Evolutionary conservation across 2,113 vertebrate species (phyloP).

Genomic region (Lutjanus erythropterus): DNA sequence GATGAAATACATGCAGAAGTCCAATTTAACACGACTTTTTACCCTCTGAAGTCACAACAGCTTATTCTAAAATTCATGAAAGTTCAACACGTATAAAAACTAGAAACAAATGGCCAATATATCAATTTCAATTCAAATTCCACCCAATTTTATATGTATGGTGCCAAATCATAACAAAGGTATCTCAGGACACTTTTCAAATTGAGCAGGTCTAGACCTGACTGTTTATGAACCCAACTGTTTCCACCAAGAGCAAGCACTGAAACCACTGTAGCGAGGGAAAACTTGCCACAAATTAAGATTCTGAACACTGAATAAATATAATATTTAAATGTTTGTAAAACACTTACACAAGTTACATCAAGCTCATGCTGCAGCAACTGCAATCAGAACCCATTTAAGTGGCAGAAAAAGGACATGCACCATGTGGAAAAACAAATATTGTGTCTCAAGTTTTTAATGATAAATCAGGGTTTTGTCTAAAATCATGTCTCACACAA

Average conservation of each 20-base stretch:
- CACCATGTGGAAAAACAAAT: neutral
- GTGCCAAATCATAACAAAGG: too few relatives aligned
- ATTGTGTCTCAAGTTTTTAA: neutral
- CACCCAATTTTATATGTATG: too few relatives aligned
- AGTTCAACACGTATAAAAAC: neutral
- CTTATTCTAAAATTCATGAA: neutral
- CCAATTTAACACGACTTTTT: neutral
- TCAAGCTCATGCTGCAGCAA: too few relatives aligned
- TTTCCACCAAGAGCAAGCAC: too few relatives aligned
- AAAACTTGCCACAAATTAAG: neutral
- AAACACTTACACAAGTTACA: neutral
- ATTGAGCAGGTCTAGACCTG: too few relatives aligned
- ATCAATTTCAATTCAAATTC: too few relatives aligned
- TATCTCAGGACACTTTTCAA: too few relatives aligned
- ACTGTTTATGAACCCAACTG: too few relatives aligned
- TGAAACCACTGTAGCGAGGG: too few relatives aligned
- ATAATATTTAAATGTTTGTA: neutral
- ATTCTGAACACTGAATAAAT: neutral
- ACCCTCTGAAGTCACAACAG: neutral
- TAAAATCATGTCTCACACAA: neutral
- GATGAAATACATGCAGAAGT: neutral
- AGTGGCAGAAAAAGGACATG: neutral
- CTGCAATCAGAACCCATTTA: too few relatives aligned
- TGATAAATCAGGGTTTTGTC: neutral
- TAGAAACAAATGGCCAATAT: neutral